phyloP scores from a whole-genome alignment of 2,113 vertebrate genomes.

The Salminus brasiliensis region DNA sequence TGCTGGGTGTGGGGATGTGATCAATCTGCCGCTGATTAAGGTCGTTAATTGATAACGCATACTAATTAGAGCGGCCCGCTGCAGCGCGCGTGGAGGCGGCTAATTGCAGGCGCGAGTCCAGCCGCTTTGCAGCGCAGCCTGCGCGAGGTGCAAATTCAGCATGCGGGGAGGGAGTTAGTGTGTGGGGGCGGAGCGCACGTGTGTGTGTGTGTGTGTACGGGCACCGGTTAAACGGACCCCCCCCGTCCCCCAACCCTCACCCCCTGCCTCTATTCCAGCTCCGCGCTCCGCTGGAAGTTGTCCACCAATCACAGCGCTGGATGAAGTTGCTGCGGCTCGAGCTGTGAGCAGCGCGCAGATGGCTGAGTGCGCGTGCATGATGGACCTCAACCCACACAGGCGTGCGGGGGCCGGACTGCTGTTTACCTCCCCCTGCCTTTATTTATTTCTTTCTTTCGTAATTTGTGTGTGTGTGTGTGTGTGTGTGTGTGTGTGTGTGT shows the following conservation, averaged over 20 bases:
- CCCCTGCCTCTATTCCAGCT: no score
- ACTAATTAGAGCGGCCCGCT: slow-evolving; percentile 97
- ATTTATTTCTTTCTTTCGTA: no score
- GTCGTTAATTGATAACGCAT: slow-evolving; percentile 99
- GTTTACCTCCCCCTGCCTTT: no score
- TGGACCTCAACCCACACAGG: not conserved
- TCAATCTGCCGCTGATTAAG: slow-evolving; percentile 99
- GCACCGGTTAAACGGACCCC: slow-evolving; percentile 38
- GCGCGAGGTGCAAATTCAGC: slow-evolving; percentile 99
- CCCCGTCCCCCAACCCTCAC: not conserved
- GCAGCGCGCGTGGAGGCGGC: slow-evolving; percentile 94
- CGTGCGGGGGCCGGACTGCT: not conserved
- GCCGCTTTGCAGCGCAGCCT: slow-evolving; percentile 98
- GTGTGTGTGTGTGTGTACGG: slow-evolving; percentile 82
- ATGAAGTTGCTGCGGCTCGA: no score
- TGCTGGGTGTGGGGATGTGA: slow-evolving; percentile 98
- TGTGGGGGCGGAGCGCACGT: slow-evolving; percentile 74
- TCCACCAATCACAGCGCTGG: no score
- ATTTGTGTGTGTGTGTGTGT: no score
- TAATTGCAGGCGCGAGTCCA: slow-evolving; percentile 99
- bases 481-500: no score
- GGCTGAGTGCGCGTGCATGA: not conserved
- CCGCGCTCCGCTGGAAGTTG: no score
- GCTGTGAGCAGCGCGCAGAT: not conserved
- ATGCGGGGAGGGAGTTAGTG: slow-evolving; percentile 79